These are phyloP conservation scores for Phymanthus crucifer DNA, from an alignment of 92 coral and sea anemone species.

Conservation along the genomic window DNA sequence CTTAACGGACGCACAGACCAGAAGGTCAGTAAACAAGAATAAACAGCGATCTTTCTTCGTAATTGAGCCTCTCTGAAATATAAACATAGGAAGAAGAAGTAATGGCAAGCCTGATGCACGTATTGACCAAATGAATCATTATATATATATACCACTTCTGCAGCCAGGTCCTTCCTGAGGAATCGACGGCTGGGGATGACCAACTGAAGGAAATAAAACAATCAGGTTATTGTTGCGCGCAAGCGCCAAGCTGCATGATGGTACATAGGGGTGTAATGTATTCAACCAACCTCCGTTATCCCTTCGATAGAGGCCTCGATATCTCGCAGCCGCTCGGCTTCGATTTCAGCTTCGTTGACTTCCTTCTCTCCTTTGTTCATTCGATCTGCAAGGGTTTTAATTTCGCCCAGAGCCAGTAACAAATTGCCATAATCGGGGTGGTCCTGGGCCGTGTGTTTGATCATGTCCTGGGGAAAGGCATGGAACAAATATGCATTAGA, in stretches of 20 bases:
- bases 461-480: slow-evolving; percentile 69
- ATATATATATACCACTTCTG: slow-evolving; percentile 85
- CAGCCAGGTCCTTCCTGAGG: slow-evolving; percentile 93
- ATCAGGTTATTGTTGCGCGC: no score
- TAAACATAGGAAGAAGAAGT: neutral
- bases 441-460: slow-evolving; percentile 91
- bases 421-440: slow-evolving; percentile 97
- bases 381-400: slow-evolving; percentile 93
- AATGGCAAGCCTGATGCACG: neutral
- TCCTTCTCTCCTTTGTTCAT: slow-evolving; percentile 97
- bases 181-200: slow-evolving; percentile 79
- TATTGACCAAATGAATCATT: neutral
- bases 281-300: slow-evolving; percentile 72
- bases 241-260: no score
- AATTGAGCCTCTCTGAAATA: slow-evolving; percentile 79
- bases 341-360: slow-evolving; percentile 96
- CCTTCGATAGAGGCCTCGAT: slow-evolving; percentile 96
- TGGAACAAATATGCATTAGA: no score
- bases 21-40: slow-evolving; percentile 88
- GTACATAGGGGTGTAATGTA: neutral
- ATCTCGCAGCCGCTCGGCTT: slow-evolving; percentile 91
- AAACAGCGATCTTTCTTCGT: slow-evolving; percentile 96
- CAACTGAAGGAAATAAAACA: slow-evolving; percentile 52
- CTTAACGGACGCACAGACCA: slow-evolving; percentile 93
- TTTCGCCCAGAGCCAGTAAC: slow-evolving; percentile 89